Evolutionary conservation across 2,888 invertebrate species (phyloP).

Genomic region (Nephrotoma appendiculata): DNA sequence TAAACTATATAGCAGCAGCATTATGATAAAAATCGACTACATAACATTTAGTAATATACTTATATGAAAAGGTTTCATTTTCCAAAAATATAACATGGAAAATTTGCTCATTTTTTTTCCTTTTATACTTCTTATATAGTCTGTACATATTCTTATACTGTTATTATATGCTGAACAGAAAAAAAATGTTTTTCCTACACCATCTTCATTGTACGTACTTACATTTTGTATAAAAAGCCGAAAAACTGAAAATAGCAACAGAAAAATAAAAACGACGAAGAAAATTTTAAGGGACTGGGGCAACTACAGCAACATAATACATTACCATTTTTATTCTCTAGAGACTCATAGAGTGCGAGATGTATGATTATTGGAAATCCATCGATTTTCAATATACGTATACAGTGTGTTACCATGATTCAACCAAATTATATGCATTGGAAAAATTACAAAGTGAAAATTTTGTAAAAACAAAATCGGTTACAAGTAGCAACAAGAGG

Average conservation of each 20-base stretch:
- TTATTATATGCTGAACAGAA: background rate
- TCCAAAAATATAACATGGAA: background rate
- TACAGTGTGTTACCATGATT: background rate
- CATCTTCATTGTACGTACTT: background rate
- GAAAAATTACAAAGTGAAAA: background rate
- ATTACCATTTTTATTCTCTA: slow-evolving; percentile 1
- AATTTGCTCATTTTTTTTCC: background rate
- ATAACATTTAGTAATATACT: background rate
- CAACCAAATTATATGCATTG: background rate
- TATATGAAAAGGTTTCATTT: background rate
- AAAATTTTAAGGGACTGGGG: background rate
- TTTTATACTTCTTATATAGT: background rate
- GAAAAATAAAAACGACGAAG: background rate
- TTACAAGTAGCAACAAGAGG: background rate
- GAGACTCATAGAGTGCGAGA: slow-evolving; percentile 2
- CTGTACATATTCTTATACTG: background rate
- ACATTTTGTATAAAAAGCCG: background rate
- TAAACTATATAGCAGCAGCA: background rate
- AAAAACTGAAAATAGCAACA: background rate
- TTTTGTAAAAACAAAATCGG: background rate
- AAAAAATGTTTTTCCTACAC: background rate
- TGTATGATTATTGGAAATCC: slow-evolving; percentile 1
- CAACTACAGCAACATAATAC: slow-evolving; percentile 1
- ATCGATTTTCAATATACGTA: slow-evolving; percentile 3
- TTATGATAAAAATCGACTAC: background rate